Evolutionary conservation across 2,113 vertebrate species (phyloP), one percentile per base, ranked within the genome.

Genomic region (Hyla sarda): DNA sequence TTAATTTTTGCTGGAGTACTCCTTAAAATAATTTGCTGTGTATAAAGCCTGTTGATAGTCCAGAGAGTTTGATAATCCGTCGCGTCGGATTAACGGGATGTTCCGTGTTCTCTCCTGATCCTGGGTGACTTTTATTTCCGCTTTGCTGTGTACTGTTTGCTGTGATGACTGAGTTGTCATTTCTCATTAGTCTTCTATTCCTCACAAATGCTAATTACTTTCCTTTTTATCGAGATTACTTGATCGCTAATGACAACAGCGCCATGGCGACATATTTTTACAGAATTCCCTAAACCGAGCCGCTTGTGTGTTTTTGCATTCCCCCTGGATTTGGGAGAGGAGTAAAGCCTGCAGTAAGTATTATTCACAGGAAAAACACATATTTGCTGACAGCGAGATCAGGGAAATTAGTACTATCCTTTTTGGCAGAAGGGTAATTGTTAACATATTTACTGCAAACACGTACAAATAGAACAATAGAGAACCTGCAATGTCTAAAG

Each of bases 211-310:
- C 92, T 93, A 95, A 95, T 95, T 95, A 92, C 90, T 92, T 91
- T 93, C 92, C 88, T 93, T 93, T 92, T 92, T 90, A 92, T 94
- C 90, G 93, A 91, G 90, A 91, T 92, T 88, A 91, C 87, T 93
- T 94, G 93, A 95, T 95, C 93, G 89, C 78, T 90, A 92, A 92
- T 95, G 93, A 94, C 92, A 95, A 89, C 89, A 89, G 88, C 93
- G 91, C 90, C 90, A 92, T 91, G 89, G 90, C 88, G 92, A 92
- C 89, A 58, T 92, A 91, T 92, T 93, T 93, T 91, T 91, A 88
- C 82, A 91, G 89, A 92, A 91, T 89, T 90, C 84, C 88, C 88
- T n/a, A 88, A 92, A 91, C 77, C 77, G 89, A 88, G 23, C 12
- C 86, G 89, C 28, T 87, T 88, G 52, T 74, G 87, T 23, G 89